Evolutionary conservation across 2,797 vertebrate genomes (phyloP).

Genomic region (Cichlasoma orientale): DNA sequence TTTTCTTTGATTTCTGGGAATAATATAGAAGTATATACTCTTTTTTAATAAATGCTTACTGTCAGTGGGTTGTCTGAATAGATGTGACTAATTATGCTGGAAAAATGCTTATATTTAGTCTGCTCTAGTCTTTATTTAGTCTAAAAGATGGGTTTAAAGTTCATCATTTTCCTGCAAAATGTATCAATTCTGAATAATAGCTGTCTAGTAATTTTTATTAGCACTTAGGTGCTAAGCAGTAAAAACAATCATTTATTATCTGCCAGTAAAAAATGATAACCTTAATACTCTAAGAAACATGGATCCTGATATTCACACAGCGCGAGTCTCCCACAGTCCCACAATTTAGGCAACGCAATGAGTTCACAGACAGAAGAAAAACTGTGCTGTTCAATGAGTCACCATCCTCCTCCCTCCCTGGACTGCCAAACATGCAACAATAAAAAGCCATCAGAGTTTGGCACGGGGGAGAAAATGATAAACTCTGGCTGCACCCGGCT

Average conservation of each 20-base stretch:
- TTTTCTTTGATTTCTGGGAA: background rate
- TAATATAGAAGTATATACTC: background rate
- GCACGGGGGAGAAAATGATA: conserved; percentile 24
- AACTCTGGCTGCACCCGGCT: conserved; percentile 23
- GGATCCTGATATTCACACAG: conserved; percentile 1
- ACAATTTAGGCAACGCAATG: background rate
- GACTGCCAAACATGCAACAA: conserved; percentile 35
- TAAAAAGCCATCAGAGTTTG: conserved; percentile 12
- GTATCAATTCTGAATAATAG: background rate
- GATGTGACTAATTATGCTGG: background rate
- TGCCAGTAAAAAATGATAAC: too few relatives aligned
- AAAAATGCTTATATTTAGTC: background rate
- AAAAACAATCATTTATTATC: too few relatives aligned
- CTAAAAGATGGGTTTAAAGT: background rate
- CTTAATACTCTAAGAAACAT: background rate
- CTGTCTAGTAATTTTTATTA: background rate
- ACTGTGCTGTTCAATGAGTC: conserved; percentile 22
- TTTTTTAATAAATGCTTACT: too few relatives aligned
- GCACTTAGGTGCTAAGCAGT: too few relatives aligned
- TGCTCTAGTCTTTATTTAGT: background rate
- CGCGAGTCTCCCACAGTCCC: background rate
- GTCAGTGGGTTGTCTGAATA: background rate
- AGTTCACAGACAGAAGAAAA: conserved; percentile 11
- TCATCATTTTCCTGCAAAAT: background rate
- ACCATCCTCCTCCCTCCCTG: background rate